A percentile compares a stretch with the other conserved stretches of the same genome.
phyloP scores from a whole-genome alignment of 2,113 vertebrate genomes.

The Archocentrus centrarchus region DNA sequence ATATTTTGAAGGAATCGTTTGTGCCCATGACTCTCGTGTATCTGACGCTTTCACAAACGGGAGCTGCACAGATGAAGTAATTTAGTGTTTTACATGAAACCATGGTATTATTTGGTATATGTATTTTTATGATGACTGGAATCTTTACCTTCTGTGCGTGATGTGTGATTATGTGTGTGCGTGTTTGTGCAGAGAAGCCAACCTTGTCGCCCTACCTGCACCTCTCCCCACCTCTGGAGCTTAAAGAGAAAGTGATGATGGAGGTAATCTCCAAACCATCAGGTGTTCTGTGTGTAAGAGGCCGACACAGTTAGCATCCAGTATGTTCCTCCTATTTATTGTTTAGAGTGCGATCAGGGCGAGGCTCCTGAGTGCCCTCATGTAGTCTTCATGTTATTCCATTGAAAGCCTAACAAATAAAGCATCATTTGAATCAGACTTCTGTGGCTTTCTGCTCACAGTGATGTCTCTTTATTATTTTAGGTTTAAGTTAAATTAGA shows the following conservation, averaged over 20 bases:
- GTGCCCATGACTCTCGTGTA: neutral
- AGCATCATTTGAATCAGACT: conserved; percentile 44
- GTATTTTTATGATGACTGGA: conserved; percentile 70
- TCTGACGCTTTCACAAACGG: conserved; percentile 6
- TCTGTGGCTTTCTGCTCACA: neutral
- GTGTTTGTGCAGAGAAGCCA: neutral
- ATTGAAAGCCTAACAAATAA: conserved; percentile 75
- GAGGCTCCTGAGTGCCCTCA: conserved; percentile 44
- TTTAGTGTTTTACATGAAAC: conserved; percentile 16
- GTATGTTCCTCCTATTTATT: conserved; percentile 79
- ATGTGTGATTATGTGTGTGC: neutral
- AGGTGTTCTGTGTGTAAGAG: conserved; percentile 30
- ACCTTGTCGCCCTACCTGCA: neutral
- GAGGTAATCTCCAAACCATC: conserved; percentile 19
- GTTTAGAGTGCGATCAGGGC: conserved; percentile 65
- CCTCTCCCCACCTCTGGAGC: conserved; percentile 43
- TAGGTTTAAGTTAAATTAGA: neutral
- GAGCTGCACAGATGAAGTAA: conserved; percentile 15
- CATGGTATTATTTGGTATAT: conserved; percentile 32
- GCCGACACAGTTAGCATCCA: conserved; percentile 29
- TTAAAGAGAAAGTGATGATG: conserved; percentile 29
- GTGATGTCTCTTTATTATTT: neutral
- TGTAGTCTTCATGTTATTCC: conserved; percentile 74
- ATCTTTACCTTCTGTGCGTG: conserved; percentile 35
- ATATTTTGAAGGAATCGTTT: conserved; percentile 41